Conservation (phyloP, 1,140 invertebrate genomes). For the Hylyphantes graminicola region DNA sequence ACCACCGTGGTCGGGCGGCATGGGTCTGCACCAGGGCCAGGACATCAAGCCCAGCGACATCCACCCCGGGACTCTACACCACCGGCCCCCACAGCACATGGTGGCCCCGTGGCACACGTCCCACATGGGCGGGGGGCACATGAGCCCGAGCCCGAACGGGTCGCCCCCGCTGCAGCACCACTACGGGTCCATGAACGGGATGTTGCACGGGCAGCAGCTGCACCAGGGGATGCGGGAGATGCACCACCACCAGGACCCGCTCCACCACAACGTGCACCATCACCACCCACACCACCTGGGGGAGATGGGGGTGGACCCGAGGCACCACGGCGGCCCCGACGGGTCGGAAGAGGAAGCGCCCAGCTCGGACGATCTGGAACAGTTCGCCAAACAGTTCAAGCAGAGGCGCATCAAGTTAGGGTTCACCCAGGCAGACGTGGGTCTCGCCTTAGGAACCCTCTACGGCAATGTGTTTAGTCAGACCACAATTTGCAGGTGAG, state of each 20-base stretch:
- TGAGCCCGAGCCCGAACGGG: constrained; percentile 62
- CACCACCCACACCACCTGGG: constrained; percentile 75
- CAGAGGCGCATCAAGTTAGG: constrained; percentile 98
- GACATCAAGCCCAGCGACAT: constrained; percentile 66
- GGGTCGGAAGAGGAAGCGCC: constrained; percentile 79
- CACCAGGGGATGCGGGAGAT: constrained; percentile 76
- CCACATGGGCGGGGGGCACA: constrained; percentile 63
- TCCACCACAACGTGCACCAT: constrained; percentile 74
- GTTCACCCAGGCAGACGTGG: constrained; percentile 98
- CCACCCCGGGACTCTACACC: constrained; percentile 73
- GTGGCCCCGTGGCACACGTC: constrained; percentile 68
- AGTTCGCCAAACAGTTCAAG: constrained; percentile 99
- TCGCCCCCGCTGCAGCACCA: constrained; percentile 62
- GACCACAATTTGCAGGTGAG: constrained; percentile 99
- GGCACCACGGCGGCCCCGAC: constrained; percentile 61
- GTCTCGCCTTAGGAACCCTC: constrained; percentile 94
- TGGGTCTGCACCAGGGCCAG: constrained; percentile 63
- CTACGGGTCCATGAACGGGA: constrained; percentile 68
- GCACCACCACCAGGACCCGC: constrained; percentile 72
- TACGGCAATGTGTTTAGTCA: constrained; percentile 99
- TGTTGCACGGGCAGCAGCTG: constrained; percentile 68
- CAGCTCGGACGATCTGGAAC: constrained; percentile 97
- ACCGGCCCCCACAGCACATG: constrained; percentile 64
- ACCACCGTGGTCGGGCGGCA: constrained; percentile 76
- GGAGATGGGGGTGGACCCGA: constrained; percentile 70